These are phyloP conservation scores for Druon quercuslanigerum DNA, from an alignment of 1,140 invertebrate species.

Conservation along the genomic window DNA sequence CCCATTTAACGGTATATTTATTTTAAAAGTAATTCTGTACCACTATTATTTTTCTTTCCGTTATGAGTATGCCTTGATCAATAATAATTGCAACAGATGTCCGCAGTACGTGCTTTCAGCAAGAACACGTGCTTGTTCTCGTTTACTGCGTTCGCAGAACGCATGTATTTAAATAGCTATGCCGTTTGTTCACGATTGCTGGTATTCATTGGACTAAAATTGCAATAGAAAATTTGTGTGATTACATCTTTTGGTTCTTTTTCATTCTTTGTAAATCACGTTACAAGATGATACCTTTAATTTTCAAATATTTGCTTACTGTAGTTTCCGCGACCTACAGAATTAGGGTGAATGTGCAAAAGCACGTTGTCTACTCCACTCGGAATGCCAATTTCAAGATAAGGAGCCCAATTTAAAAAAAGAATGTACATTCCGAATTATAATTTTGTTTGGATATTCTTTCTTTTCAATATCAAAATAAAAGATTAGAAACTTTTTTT, in stretches of 20 bases:
- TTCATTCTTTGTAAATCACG: background rate
- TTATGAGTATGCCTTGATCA: background rate
- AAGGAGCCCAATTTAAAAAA: too few species aligned
- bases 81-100: background rate
- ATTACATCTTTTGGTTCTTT: background rate
- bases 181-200: slow-evolving; percentile 12
- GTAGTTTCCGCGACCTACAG: background rate
- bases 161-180: background rate
- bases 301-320: slow-evolving; percentile 8
- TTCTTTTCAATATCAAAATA: too few species aligned
- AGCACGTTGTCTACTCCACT: background rate
- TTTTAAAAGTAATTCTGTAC: too few species aligned
- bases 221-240: slow-evolving; percentile 6
- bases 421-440: too few species aligned
- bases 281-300: background rate
- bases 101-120: slow-evolving; percentile 11
- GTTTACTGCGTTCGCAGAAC: slow-evolving; percentile 19
- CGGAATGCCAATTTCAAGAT: too few species aligned
- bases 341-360: background rate
- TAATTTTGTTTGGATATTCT: too few species aligned
- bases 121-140: background rate
- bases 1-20: too few species aligned
- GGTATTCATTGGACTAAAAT: slow-evolving; percentile 4
- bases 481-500: too few species aligned
- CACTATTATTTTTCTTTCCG: too few species aligned